phyloP scores from a whole-genome alignment of 2,797 vertebrate genomes.

The Xyrichtys novacula region DNA sequence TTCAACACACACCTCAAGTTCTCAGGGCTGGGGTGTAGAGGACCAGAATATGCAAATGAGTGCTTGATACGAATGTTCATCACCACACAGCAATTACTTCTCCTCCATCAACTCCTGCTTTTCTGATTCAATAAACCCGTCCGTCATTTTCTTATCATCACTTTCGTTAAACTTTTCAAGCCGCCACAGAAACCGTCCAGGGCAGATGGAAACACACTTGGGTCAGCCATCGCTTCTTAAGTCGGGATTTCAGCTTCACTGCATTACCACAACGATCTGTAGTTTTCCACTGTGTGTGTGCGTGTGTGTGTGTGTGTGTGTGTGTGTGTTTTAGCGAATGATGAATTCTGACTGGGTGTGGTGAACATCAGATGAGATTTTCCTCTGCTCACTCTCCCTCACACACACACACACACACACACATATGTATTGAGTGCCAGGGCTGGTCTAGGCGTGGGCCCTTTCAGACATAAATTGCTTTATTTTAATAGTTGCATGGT shows the following conservation, averaged over 20 bases:
- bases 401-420: conserved; percentile 20
- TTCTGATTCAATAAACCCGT: not conserved
- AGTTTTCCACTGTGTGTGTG: conserved; percentile 78
- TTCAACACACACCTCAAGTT: conserved; percentile 21
- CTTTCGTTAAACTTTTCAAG: conserved; percentile 33
- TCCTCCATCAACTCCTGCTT: not conserved
- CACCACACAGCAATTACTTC: not conserved
- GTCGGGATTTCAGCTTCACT: conserved; percentile 70
- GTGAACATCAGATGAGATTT: conserved; percentile 85
- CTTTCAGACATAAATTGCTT: conserved; percentile 82
- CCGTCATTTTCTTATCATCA: conserved; percentile 13
- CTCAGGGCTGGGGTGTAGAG: not conserved
- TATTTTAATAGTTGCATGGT: conserved; percentile 84
- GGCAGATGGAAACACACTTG: conserved; percentile 70
- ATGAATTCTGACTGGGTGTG: conserved; percentile 85
- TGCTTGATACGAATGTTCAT: conserved; percentile 3
- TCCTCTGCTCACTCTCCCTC: conserved; percentile 66
- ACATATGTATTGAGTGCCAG: conserved; percentile 64
- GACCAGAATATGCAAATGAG: conserved; percentile 23
- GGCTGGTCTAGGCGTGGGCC: conserved; percentile 83
- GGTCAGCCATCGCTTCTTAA: conserved; percentile 68
- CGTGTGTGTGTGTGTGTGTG: conserved; percentile 7
- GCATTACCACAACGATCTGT: conserved; percentile 77
- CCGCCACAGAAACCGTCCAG: conserved; percentile 12
- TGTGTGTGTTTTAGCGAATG: conserved; percentile 42